Base-by-base conservation (phyloP, 1,140 invertebrate genomes). In the Coenobita brevimanus region DNA sequence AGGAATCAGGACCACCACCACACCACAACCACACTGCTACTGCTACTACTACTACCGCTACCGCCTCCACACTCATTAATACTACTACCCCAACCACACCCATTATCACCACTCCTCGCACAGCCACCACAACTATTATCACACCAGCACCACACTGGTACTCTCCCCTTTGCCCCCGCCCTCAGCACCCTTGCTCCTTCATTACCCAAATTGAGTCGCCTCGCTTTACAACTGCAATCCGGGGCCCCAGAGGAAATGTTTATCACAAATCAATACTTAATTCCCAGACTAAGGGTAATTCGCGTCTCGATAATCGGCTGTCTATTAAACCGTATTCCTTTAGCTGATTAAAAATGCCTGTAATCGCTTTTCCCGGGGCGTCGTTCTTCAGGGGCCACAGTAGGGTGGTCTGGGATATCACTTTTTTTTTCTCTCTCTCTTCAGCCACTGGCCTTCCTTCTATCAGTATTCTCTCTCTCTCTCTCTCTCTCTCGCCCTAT, bases 261-360 rank as follows among this genome's bases (percentile, higher is more conserved):
- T 82, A 82, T 82, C 64, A 82, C 80, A 50, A 82, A 82, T 82
- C 80, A 82, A 82, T 82, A 82, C 62, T 82, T 82, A 82, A 82
- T 82, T 82, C 69, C 46, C 64, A 71, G 41, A 64, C 80, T 82
- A 50, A 43, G 33, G 62, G 80, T 82, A 82, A 82, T 82, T 82
- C 60, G 60, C 80, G 46, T 82, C 80, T 82, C 13, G 80, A 64
- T 82, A 82, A 71, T 82, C 80, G 62, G 80, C 10, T 71, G 62
- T 64, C 80, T 50, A 46, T 82, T 82, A 82, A 43, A 69, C n/a
- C 17, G 30, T 62, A 10, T 62, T 71, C 38, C 62, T 46, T 75
- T 76, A 76, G 36, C 73, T 76, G 73, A 76, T 76, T 76, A 57
- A 80, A 80, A 24, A 38, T 17, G 36, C 15, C 27, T 15, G 15